A percentile compares a stretch with the other conserved stretches of the same genome.
Evolutionary conservation across 2,113 vertebrate species (phyloP).

Genomic region (Pogona vitticeps): DNA sequence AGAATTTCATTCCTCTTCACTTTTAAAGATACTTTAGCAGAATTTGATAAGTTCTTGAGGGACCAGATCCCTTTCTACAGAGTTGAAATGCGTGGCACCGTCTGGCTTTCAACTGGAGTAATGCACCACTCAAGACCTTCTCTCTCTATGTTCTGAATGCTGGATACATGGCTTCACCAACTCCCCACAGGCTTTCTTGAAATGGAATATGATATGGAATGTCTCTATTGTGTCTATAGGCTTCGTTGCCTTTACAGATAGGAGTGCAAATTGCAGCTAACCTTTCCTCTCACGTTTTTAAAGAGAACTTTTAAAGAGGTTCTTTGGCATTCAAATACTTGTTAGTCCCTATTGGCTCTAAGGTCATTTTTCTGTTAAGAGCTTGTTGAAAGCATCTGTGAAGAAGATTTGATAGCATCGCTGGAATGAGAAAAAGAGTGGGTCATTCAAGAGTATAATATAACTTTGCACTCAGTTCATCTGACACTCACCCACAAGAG

Average conservation of each 20-base stretch:
- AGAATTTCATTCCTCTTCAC: too few species aligned
- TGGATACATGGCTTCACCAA: background rate
- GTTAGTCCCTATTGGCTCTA: background rate
- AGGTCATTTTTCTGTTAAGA: slow-evolving; percentile 3
- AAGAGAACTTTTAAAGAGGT: background rate
- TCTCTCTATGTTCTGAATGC: background rate
- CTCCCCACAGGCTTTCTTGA: background rate
- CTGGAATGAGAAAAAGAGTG: background rate
- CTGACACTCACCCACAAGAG: slow-evolving; percentile 16
- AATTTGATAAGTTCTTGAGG: too few species aligned
- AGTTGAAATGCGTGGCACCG: background rate
- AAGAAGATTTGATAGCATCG: slow-evolving; percentile 22
- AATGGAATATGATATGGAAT: background rate
- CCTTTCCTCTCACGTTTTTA: background rate
- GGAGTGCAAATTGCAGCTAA: background rate
- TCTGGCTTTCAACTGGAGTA: background rate
- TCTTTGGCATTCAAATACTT: background rate
- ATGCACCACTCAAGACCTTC: background rate
- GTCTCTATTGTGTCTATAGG: background rate
- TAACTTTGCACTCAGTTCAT: slow-evolving; percentile 11
- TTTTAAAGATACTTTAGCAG: too few species aligned
- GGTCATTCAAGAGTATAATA: background rate
- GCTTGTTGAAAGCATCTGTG: background rate
- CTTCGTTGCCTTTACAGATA: background rate
- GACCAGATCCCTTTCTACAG: background rate